Evolutionary conservation across 2,797 vertebrate species (phyloP).

Genomic region (Bufotes viridis): DNA sequence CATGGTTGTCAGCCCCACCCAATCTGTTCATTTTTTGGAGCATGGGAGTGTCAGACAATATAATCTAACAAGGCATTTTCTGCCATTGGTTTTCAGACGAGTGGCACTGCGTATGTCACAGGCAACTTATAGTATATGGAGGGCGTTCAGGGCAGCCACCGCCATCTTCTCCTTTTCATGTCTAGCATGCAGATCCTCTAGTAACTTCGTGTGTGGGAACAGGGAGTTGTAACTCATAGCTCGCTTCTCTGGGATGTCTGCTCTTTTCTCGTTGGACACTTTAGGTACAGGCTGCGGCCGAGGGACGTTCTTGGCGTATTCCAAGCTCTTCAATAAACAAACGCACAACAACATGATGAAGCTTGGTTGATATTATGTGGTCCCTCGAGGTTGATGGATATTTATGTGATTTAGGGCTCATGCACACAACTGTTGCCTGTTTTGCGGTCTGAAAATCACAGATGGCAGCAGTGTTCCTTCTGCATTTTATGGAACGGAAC

Average conservation of each 20-base stretch:
- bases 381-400: too few relatives aligned
- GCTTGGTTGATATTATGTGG: background rate
- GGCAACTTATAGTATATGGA: conserved; percentile 68
- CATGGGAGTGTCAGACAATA: background rate
- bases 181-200: conserved; percentile 80
- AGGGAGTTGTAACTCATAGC: conserved; percentile 62
- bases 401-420: too few relatives aligned
- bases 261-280: conserved; percentile 48
- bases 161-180: conserved; percentile 86
- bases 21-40: background rate
- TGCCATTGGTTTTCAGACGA: too few relatives aligned
- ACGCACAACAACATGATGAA: background rate
- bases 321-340: conserved; percentile 79
- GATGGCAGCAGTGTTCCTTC: too few relatives aligned
- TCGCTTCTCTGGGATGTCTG: conserved; percentile 50
- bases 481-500: too few relatives aligned
- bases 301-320: conserved; percentile 87
- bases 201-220: conserved; percentile 71
- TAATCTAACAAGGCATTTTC: background rate
- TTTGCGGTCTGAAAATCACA: too few relatives aligned
- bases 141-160: conserved; percentile 79
- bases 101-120: background rate
- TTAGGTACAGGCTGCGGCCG: conserved; percentile 75
- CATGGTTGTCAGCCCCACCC: background rate
- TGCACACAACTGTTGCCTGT: too few relatives aligned